These are phyloP conservation scores for Enteromius unitaeniatus DNA, from an alignment of 2,797 vertebrate species.

Conservation along the genomic window DNA sequence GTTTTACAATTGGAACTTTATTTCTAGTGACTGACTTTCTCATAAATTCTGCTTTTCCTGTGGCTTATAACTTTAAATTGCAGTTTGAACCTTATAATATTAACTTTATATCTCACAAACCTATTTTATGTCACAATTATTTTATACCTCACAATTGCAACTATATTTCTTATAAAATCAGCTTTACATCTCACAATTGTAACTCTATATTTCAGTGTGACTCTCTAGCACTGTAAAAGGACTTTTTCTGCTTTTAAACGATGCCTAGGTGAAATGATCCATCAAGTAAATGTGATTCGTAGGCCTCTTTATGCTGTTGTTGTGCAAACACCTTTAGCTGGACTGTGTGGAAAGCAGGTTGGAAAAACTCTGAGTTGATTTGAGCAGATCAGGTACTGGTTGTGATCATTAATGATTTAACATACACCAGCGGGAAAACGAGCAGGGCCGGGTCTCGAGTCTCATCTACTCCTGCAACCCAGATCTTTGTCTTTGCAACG, in stretches of 20 bases:
- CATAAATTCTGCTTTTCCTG: background rate
- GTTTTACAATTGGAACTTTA: background rate
- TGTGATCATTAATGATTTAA: slow-evolving; percentile 82
- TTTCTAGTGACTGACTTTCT: background rate
- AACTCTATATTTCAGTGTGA: background rate
- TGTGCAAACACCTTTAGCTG: slow-evolving; percentile 30
- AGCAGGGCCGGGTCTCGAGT: slow-evolving; percentile 58
- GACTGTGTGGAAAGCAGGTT: slow-evolving; percentile 47
- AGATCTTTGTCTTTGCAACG: slow-evolving; percentile 71
- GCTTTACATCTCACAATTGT: background rate
- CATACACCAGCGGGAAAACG: slow-evolving; percentile 75
- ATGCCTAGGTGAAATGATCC: background rate
- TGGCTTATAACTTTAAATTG: background rate
- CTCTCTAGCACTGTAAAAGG: background rate
- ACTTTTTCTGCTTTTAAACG: background rate
- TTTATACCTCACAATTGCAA: background rate
- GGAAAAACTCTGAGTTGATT: slow-evolving; percentile 63
- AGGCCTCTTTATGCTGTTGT: slow-evolving; percentile 29
- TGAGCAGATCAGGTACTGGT: slow-evolving; percentile 79
- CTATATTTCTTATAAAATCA: background rate
- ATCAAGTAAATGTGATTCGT: slow-evolving; percentile 34
- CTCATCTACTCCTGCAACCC: slow-evolving; percentile 59
- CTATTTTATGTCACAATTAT: background rate
- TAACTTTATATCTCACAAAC: background rate
- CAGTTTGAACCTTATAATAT: background rate